Evolutionary conservation across 2,888 invertebrate genomes (phyloP).

Genomic region (Mellilla xanthometata): DNA sequence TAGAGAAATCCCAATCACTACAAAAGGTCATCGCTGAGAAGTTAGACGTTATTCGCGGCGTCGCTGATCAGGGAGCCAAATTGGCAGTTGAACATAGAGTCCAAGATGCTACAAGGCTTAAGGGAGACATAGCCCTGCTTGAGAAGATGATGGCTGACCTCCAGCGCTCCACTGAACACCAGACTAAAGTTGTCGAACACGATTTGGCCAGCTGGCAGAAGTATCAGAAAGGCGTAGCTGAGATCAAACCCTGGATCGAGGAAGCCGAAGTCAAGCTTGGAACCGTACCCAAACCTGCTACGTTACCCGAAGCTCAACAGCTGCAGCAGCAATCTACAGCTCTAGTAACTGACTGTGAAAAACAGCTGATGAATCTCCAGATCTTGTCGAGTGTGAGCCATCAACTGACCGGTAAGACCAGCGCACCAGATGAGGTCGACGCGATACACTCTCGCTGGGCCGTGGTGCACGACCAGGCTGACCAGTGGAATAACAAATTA

Average conservation of each 20-base stretch:
- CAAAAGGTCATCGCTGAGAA: slow-evolving; percentile 90
- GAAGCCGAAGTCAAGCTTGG: slow-evolving; percentile 92
- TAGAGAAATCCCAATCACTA: slow-evolving; percentile 88
- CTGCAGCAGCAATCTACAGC: slow-evolving; percentile 87
- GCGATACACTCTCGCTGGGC: slow-evolving; percentile 92
- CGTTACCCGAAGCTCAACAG: slow-evolving; percentile 91
- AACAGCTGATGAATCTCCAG: slow-evolving; percentile 88
- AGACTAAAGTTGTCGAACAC: slow-evolving; percentile 88
- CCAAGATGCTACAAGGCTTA: slow-evolving; percentile 88
- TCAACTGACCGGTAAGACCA: slow-evolving; percentile 88
- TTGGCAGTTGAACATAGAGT: slow-evolving; percentile 86
- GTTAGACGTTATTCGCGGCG: slow-evolving; percentile 86
- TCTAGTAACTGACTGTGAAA: slow-evolving; percentile 90
- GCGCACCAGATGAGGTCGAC: slow-evolving; percentile 92
- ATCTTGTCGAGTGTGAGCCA: slow-evolving; percentile 88
- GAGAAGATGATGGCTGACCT: slow-evolving; percentile 90
- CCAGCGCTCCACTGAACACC: slow-evolving; percentile 88
- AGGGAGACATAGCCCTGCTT: slow-evolving; percentile 88
- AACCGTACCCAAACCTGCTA: slow-evolving; percentile 88
- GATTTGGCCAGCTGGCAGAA: slow-evolving; percentile 93
- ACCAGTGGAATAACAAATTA: slow-evolving; percentile 89
- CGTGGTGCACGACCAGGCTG: slow-evolving; percentile 90
- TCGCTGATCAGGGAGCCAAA: slow-evolving; percentile 90
- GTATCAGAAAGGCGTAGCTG: slow-evolving; percentile 90
- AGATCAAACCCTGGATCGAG: slow-evolving; percentile 94